A percentile compares a stretch with the other conserved stretches of the same genome.
These are phyloP conservation scores for Drosophila parabipectinata DNA, from an alignment of 1,140 invertebrate genomes.

Conservation along the genomic window DNA sequence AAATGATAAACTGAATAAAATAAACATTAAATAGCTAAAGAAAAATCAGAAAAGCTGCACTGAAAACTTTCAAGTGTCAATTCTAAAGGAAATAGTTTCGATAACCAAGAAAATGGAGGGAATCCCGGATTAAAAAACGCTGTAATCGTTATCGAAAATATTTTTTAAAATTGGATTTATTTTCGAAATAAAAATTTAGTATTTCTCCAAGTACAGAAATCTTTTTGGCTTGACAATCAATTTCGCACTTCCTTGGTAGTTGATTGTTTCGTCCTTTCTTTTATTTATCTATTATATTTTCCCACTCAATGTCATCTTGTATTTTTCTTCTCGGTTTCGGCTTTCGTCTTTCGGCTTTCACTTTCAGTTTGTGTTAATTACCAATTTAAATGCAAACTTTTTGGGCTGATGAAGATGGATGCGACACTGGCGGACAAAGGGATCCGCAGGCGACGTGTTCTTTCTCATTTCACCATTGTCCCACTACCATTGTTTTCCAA, in stretches of 20 bases:
- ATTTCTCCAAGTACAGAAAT: not conserved
- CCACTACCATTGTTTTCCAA: constrained; percentile 25
- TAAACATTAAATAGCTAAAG: not conserved
- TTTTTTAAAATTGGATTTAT: too few relatives aligned
- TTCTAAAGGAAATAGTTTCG: not conserved
- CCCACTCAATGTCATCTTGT: constrained; percentile 49
- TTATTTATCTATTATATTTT: constrained; percentile 19
- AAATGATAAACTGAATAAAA: constrained; percentile 62
- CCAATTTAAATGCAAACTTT: constrained; percentile 81
- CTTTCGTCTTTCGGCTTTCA: constrained; percentile 45
- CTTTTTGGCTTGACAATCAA: constrained; percentile 29
- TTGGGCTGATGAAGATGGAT: constrained; percentile 76
- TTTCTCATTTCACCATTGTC: constrained; percentile 38
- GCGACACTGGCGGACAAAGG: constrained; percentile 46
- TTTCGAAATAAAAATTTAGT: too few relatives aligned
- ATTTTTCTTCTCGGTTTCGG: constrained; percentile 18
- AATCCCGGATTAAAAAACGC: too few relatives aligned
- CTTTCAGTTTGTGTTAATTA: constrained; percentile 73
- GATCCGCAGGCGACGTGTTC: constrained; percentile 32
- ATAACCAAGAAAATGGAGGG: too few relatives aligned
- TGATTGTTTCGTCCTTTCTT: constrained; percentile 58
- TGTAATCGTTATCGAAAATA: too few relatives aligned
- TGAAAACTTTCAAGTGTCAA: not conserved
- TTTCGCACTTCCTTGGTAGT: constrained; percentile 50
- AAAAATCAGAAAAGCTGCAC: not conserved